Percentiles rank a stretch among this genome's conserved stretches.
Conservation (phyloP, 2,797 vertebrate genomes). For the Pipistrellus pipistrellus region DNA sequence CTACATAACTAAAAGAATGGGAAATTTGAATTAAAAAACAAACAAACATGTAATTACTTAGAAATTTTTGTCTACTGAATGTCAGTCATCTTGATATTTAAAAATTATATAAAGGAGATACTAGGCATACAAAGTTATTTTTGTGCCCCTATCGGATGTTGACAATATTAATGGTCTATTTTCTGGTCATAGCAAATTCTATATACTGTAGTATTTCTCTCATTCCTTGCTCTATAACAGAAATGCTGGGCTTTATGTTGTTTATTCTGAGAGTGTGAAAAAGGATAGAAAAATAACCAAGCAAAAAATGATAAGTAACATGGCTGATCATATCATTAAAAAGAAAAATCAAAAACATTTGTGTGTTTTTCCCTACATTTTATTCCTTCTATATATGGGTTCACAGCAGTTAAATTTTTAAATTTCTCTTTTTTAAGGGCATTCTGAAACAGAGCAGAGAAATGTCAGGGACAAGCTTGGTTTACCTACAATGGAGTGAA, state of each 20-base stretch:
- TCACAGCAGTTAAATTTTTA: background rate
- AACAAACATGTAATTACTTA: background rate
- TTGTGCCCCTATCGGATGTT: background rate
- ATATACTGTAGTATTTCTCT: background rate
- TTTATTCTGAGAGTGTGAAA: background rate
- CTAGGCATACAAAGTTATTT: background rate
- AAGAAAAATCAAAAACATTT: background rate
- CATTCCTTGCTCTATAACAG: constrained; percentile 3
- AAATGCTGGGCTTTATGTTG: background rate
- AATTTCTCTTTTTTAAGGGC: constrained; percentile 10
- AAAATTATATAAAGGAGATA: constrained; percentile 48
- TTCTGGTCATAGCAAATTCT: constrained; percentile 41
- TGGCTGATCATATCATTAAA: background rate
- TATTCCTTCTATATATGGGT: constrained; percentile 5
- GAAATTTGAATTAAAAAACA: background rate
- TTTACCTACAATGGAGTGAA: background rate
- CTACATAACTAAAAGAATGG: background rate
- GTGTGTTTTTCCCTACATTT: constrained; percentile 15
- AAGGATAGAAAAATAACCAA: constrained; percentile 59
- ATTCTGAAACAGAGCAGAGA: constrained; percentile 15
- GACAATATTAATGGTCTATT: constrained; percentile 7
- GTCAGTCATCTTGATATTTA: background rate
- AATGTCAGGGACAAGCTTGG: background rate
- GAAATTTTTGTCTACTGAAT: constrained; percentile 21
- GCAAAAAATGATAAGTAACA: background rate